Evolutionary conservation across 2,113 vertebrate species (phyloP).

Genomic region (Eretmochelys imbricata): DNA sequence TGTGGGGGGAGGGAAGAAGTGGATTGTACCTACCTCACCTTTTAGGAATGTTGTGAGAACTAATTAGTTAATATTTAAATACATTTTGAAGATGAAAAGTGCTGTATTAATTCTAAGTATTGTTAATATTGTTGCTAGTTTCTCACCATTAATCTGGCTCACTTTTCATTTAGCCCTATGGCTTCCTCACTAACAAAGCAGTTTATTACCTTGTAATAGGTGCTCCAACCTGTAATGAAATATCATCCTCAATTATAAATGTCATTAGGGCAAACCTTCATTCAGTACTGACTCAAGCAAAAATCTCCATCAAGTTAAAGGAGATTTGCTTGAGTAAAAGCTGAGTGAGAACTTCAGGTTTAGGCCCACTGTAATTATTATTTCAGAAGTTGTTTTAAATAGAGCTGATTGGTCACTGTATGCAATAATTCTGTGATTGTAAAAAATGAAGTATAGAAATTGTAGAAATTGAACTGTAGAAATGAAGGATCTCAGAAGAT

Average conservation of each 20-base stretch:
- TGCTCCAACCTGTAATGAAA: background rate
- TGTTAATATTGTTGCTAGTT: background rate
- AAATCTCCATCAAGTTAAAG: background rate
- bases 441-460: background rate
- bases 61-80: background rate
- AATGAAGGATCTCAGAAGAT: fast-evolving
- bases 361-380: background rate
- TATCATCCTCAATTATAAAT: background rate
- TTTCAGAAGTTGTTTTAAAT: background rate
- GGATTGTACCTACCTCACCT: background rate
- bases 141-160: background rate
- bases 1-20: background rate
- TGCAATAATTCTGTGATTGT: background rate
- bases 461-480: background rate
- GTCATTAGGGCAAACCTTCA: background rate
- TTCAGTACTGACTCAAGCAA: background rate
- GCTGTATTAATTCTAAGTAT: background rate
- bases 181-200: background rate
- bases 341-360: background rate
- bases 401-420: background rate
- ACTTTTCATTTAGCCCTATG: background rate
- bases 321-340: background rate
- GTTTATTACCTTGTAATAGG: background rate
- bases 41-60: background rate
- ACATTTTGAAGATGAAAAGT: background rate